Conservation (phyloP, 2,888 invertebrate genomes). For the Pherbina coryleti region DNA sequence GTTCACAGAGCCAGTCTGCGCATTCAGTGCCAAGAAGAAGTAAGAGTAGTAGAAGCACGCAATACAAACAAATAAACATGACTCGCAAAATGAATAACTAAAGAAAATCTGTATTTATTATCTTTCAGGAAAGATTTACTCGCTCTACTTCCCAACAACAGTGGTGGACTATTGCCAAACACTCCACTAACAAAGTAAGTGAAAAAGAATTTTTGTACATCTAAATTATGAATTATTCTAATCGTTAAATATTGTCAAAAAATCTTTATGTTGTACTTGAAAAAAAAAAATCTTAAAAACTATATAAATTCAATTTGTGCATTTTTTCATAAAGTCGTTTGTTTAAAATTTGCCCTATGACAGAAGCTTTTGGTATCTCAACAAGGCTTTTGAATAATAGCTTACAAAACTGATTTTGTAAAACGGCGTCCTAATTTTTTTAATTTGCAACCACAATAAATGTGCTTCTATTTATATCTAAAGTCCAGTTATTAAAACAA, state of each 20-base stretch:
- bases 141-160: conserved; percentile 73
- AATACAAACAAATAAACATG: conserved; percentile 12
- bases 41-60: conserved; percentile 57
- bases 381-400: no score
- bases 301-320: no score
- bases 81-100: conserved; percentile 5
- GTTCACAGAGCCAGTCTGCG: conserved; percentile 71
- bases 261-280: background rate
- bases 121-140: conserved; percentile 75
- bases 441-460: no score
- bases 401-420: no score
- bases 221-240: background rate
- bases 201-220: background rate
- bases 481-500: no score
- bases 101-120: conserved; percentile 37
- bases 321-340: no score
- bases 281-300: no score
- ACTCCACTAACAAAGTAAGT: conserved; percentile 76
- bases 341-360: no score
- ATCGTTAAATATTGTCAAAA: background rate
- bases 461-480: no score
- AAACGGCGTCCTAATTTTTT: no score
- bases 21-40: conserved; percentile 79
- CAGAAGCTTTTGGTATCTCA: no score
- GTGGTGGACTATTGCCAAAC: conserved; percentile 72